Evolutionary conservation across 2,888 invertebrate species (phyloP).

Genomic region (Drosophila formosana): DNA sequence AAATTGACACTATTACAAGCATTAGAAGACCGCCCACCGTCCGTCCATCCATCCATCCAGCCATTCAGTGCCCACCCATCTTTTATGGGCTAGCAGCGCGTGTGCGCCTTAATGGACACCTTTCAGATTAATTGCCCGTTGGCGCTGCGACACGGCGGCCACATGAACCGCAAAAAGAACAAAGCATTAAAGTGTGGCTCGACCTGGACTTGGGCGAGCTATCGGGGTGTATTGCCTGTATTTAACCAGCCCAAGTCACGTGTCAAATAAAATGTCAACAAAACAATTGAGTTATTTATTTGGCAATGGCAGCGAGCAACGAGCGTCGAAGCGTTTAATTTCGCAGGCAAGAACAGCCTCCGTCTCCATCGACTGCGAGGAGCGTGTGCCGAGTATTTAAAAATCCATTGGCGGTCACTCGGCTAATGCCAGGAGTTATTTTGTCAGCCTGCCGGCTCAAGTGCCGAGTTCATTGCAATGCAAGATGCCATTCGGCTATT

Average conservation of each 20-base stretch:
- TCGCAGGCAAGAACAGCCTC: conserved; percentile 30
- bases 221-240: conserved; percentile 43
- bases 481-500: conserved; percentile 48
- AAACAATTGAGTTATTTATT: conserved; percentile 85
- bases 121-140: conserved; percentile 82
- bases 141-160: conserved; percentile 59
- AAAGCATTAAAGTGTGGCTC: conserved; percentile 64
- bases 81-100: conserved; percentile 62
- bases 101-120: conserved; percentile 78
- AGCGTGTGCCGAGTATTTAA: conserved; percentile 76
- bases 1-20: conserved; percentile 77
- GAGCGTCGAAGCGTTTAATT: conserved; percentile 69
- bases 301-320: conserved; percentile 44
- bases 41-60: background rate
- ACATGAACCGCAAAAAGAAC: conserved; percentile 82
- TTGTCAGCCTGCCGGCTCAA: conserved; percentile 73
- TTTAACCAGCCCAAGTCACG: conserved; percentile 83
- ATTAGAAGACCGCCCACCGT: conserved; percentile 30
- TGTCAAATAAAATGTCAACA: conserved; percentile 85
- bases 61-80: conserved; percentile 18
- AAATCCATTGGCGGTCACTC: conserved; percentile 80
- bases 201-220: background rate
- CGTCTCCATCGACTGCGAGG: background rate
- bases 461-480: conserved; percentile 78
- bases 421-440: conserved; percentile 77